Percentiles rank a stretch among this genome's conserved stretches.
These are phyloP conservation scores for Ictidomys tridecemlineatus DNA, from an alignment of 2,113 vertebrate genomes.

Conservation along the genomic window DNA sequence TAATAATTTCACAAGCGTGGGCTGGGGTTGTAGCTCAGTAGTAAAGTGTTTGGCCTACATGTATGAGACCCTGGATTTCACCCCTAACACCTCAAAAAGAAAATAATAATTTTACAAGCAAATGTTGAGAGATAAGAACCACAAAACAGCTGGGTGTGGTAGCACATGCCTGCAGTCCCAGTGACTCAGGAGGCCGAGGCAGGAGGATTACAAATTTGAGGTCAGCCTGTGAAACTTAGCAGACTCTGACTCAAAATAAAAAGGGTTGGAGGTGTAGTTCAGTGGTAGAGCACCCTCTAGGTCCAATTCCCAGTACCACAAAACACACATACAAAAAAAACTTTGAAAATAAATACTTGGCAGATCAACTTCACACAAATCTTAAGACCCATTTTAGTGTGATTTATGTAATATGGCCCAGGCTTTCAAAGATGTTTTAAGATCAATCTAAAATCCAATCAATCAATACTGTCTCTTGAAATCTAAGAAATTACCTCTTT, in stretches of 20 bases:
- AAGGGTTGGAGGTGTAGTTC: not conserved
- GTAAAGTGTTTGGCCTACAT: too few species aligned
- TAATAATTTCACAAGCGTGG: not conserved
- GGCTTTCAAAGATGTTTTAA: not conserved
- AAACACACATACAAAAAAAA: not conserved
- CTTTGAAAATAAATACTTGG: not conserved
- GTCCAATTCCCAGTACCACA: not conserved
- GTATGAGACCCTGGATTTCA: not conserved
- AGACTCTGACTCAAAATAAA: not conserved
- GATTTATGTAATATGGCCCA: rapidly evolving
- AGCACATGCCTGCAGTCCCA: not conserved
- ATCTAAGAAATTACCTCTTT: constrained; percentile 91
- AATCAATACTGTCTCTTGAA: not conserved
- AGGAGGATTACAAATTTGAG: not conserved
- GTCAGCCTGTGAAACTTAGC: not conserved
- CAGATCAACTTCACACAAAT: not conserved
- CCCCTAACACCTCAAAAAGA: not conserved
- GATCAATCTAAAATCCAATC: not conserved
- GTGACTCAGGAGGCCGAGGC: not conserved
- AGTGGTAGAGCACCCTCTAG: not conserved
- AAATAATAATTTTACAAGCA: not conserved
- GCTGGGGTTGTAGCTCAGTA: not conserved
- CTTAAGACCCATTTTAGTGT: not conserved
- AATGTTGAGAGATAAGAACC: not conserved
- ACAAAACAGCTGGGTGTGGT: too few species aligned